These are phyloP conservation scores for Odontocerum albicorne DNA, from an alignment of 2,888 invertebrate species.

Conservation along the genomic window DNA sequence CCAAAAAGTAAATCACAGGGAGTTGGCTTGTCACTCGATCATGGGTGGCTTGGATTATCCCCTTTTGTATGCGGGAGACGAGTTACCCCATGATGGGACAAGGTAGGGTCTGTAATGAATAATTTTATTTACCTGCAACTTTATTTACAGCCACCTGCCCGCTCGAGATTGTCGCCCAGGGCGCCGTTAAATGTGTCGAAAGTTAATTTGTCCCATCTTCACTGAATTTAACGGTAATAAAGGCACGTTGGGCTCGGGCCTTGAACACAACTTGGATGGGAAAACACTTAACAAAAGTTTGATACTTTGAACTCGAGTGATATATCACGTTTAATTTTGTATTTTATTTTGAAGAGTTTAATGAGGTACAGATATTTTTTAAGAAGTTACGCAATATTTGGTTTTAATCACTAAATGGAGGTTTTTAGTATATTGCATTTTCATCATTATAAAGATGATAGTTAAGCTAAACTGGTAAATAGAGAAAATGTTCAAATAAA, in stretches of 20 bases:
- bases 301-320: no score
- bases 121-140: constrained; percentile 31
- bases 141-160: constrained; percentile 26
- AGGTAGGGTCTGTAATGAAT: constrained; percentile 28
- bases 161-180: constrained; percentile 24
- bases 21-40: constrained; percentile 6
- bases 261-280: no score
- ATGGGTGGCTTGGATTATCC: constrained; percentile 6
- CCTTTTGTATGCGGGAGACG: constrained; percentile 3
- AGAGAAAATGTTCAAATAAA: no score
- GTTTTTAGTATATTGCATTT: no score
- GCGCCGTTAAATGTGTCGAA: constrained; percentile 31
- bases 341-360: no score
- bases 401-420: no score
- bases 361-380: no score
- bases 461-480: no score
- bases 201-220: constrained; percentile 29
- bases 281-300: no score
- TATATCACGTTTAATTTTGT: no score
- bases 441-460: no score
- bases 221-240: constrained; percentile 3
- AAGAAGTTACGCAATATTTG: no score
- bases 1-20: constrained; percentile 14
- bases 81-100: background rate
- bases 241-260: background rate